phyloP scores from a whole-genome alignment of 2,888 invertebrate genomes.

The Ichneumoninae sp. region DNA sequence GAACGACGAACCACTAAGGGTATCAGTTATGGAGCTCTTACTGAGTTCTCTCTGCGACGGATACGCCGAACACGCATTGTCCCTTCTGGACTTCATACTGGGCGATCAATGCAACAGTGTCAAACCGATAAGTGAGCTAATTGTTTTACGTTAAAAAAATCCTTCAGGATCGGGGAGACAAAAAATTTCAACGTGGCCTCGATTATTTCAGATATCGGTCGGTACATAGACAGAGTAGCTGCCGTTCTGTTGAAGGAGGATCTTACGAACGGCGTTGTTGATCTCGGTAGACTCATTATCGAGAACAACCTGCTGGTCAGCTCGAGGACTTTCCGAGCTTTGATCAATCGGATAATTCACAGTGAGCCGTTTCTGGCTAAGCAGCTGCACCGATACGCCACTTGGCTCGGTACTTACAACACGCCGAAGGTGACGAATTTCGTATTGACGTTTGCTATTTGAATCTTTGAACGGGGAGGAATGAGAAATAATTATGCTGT shows the following conservation, averaged over 20 bases:
- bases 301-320: constrained; percentile 69
- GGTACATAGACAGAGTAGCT: constrained; percentile 71
- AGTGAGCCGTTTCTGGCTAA: constrained; percentile 71
- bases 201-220: constrained; percentile 72
- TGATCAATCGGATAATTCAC: constrained; percentile 71
- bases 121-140: constrained; percentile 76
- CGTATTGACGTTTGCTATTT: neutral
- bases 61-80: constrained; percentile 71
- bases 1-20: constrained; percentile 70
- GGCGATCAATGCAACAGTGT: constrained; percentile 73
- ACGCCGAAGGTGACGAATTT: constrained; percentile 70
- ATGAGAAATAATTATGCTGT: neutral
- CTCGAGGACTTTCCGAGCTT: constrained; percentile 68
- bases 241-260: constrained; percentile 60
- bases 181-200: neutral
- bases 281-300: constrained; percentile 68
- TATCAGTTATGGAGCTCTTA: constrained; percentile 71
- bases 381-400: constrained; percentile 74
- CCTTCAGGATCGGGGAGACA: neutral
- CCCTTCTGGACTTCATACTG: constrained; percentile 73
- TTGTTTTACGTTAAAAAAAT: neutral
- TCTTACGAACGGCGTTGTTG: constrained; percentile 61
- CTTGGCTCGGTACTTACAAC: constrained; percentile 73
- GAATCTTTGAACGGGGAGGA: neutral
- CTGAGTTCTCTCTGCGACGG: constrained; percentile 71